Conservation (phyloP, 2,797 vertebrate genomes). For the Zonotrichia albicollis region DNA sequence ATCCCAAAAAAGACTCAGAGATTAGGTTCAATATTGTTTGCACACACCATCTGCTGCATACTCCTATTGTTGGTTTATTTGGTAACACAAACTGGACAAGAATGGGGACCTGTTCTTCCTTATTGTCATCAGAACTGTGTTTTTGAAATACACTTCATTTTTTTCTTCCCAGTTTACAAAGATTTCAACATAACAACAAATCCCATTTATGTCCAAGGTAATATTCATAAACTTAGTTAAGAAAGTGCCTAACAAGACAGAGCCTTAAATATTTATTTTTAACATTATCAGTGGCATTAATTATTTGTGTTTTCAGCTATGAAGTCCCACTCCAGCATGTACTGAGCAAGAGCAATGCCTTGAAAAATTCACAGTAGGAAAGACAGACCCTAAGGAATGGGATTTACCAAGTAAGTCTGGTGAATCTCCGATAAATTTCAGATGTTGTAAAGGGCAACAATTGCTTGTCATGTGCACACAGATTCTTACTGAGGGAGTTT, state of each 20-base stretch:
- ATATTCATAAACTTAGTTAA: neutral
- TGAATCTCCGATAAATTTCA: neutral
- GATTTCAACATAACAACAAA: neutral
- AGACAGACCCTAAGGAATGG: neutral
- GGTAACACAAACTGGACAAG: neutral
- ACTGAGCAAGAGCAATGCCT: neutral
- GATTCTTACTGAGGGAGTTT: neutral
- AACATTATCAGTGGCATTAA: neutral
- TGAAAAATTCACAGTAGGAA: neutral
- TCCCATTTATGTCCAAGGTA: neutral
- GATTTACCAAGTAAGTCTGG: neutral
- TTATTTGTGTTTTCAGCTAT: neutral
- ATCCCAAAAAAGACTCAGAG: neutral
- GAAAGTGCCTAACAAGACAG: neutral
- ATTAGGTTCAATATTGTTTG: neutral
- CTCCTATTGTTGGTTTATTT: neutral
- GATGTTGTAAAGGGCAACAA: neutral
- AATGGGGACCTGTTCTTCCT: neutral
- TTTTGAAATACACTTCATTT: neutral
- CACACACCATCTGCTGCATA: conserved; percentile 26
- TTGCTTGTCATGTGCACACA: neutral
- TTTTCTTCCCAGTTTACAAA: neutral
- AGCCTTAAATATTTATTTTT: neutral
- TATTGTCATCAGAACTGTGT: neutral
- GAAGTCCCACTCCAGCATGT: neutral